Evolutionary conservation across 2,888 invertebrate species (phyloP).

Genomic region (Limenitis camilla): DNA sequence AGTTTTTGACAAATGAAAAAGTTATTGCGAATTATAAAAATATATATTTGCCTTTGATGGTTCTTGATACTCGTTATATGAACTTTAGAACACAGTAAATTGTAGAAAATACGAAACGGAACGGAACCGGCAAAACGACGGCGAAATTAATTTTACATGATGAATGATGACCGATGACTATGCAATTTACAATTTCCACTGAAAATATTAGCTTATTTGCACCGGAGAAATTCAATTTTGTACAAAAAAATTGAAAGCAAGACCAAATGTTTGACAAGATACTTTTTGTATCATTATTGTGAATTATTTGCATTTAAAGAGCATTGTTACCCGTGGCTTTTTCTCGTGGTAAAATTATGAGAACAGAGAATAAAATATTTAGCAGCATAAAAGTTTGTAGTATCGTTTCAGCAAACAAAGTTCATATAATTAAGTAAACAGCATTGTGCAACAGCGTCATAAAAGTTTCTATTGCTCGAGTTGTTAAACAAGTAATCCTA

Average conservation of each 20-base stretch:
- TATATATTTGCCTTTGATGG: slow-evolving; percentile 39
- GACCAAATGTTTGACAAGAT: no score
- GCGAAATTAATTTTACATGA: slow-evolving; percentile 68
- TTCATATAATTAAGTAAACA: slow-evolving; percentile 6
- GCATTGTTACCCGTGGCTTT: no score
- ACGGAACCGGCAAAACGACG: slow-evolving; percentile 46
- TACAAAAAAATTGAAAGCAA: background rate
- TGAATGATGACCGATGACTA: slow-evolving; percentile 68
- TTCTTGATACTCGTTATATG: slow-evolving; percentile 50
- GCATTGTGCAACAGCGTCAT: background rate
- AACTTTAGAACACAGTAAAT: slow-evolving; percentile 55
- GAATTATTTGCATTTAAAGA: no score
- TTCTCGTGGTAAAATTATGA: no score
- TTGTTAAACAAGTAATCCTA: slow-evolving; percentile 17
- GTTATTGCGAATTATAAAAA: background rate
- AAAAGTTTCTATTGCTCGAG: background rate
- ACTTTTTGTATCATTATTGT: no score
- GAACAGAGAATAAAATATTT: background rate
- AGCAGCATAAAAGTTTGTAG: slow-evolving; percentile 2
- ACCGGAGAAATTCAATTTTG: slow-evolving; percentile 17
- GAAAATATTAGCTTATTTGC: slow-evolving; percentile 39
- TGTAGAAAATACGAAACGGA: slow-evolving; percentile 52
- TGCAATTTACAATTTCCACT: slow-evolving; percentile 60
- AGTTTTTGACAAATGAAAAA: background rate
- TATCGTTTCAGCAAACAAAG: slow-evolving; percentile 1